phyloP scores from a whole-genome alignment of 2,888 invertebrate genomes.

The Pollenia labialis region DNA sequence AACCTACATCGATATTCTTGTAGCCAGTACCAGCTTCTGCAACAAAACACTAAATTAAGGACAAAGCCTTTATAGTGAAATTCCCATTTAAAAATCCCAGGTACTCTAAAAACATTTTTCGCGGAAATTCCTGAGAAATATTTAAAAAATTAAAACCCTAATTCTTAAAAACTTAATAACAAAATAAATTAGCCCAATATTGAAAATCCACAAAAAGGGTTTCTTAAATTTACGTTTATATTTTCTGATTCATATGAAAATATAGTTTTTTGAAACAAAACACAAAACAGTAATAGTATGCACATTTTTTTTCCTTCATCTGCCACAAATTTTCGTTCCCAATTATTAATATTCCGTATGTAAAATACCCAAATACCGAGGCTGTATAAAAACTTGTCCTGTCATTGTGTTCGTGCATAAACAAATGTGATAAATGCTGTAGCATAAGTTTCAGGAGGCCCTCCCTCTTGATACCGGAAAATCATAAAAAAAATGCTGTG shows the following conservation, averaged over 20 bases:
- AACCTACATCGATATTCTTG: too few relatives aligned
- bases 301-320: neutral
- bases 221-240: too few relatives aligned
- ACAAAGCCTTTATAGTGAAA: too few relatives aligned
- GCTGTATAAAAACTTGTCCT: neutral
- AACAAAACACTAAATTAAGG: too few relatives aligned
- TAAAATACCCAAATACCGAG: neutral
- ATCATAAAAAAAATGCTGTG: constrained; percentile 42
- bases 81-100: too few relatives aligned
- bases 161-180: too few relatives aligned
- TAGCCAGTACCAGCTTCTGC: too few relatives aligned
- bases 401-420: constrained; percentile 28
- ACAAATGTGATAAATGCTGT: constrained; percentile 31
- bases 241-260: neutral
- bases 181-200: too few relatives aligned
- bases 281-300: neutral
- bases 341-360: constrained; percentile 19
- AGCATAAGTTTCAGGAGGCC: constrained; percentile 4
- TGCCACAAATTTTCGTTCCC: neutral
- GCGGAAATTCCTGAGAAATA: too few relatives aligned
- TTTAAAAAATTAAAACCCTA: too few relatives aligned
- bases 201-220: too few relatives aligned
- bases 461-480: neutral
- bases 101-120: too few relatives aligned
- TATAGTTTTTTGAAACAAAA: neutral